A percentile compares a stretch with the other conserved stretches of the same genome.
phyloP scores from a whole-genome alignment of 2,888 invertebrate genomes.

The Dryocosmus kuriphilus region DNA sequence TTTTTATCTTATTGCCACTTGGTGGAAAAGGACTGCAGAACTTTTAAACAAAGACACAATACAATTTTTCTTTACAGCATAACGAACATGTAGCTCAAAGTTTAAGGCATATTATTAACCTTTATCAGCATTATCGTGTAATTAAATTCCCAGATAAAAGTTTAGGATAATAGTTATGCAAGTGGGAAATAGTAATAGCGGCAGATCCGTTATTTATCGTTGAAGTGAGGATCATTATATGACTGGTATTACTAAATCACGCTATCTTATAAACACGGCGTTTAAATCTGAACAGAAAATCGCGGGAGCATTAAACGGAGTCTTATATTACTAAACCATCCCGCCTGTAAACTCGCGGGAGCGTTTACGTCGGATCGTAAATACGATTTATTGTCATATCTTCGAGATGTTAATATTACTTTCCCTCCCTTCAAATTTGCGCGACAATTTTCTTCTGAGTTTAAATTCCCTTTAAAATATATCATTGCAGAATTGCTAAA shows the following conservation, averaged over 20 bases:
- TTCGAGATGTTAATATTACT: constrained; percentile 30
- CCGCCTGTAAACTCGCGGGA: not conserved
- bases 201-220: constrained; percentile 22
- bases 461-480: not conserved
- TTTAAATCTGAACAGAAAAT: constrained; percentile 35
- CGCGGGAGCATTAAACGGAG: constrained; percentile 18
- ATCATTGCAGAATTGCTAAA: not conserved
- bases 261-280: constrained; percentile 31
- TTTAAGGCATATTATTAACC: not conserved
- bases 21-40: not conserved
- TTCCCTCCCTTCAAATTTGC: not conserved
- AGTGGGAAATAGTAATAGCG: not conserved
- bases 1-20: not conserved
- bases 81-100: not conserved
- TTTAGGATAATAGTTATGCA: constrained; percentile 1
- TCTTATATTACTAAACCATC: constrained; percentile 38
- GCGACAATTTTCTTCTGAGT: constrained; percentile 11
- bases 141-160: not conserved
- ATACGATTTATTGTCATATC: constrained; percentile 36
- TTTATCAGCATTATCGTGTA: not conserved
- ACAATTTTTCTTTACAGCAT: not conserved
- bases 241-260: constrained; percentile 32
- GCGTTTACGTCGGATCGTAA: constrained; percentile 26
- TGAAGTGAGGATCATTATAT: constrained; percentile 30
- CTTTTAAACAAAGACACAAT: not conserved